Evolutionary conservation across 2,797 vertebrate species (phyloP), one percentile per base, ranked within the genome.

Genomic region (Fistularia commersonii): DNA sequence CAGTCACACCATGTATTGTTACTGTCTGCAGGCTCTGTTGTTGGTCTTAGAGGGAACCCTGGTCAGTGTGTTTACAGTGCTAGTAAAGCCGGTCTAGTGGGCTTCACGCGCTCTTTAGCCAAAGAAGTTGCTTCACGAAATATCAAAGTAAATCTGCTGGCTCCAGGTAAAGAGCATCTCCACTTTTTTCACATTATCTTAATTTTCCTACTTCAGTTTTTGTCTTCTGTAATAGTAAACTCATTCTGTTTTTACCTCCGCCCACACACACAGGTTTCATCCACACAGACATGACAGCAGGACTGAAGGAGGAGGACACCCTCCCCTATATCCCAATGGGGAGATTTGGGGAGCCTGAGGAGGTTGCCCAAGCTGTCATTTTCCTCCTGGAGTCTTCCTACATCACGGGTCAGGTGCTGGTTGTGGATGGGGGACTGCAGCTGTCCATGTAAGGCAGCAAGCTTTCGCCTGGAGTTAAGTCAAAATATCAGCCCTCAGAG

Each of bases 81-180:
- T 83, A 93, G 87, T 70, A 99, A 99, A 86, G 92, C 92, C 13
- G 95, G 93, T 44, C 79, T 99, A 6, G 87, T 95, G 54, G 95
- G 95, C 45, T 97, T 99, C 90, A 97, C 95, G 8, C 89, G 90
- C 23, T 95, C 95, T 14, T 85, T 98, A 61, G 95, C 96, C 54
- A 98, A 95, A 88, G 97, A 99, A 82, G 93, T 98, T 1, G 93
- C 86, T 4, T 92, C 86, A 59, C 93, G 91, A n/a, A 88, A 93
- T 49, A 82, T 99, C 74, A 82, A 92, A 51, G 94, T 98, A 39
- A 99, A 98, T 43, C 86, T 98, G 46, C 84, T 99, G 69, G 93
- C 91, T 82, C 96, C 97, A 87, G 96, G 95, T 99, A 68, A 10
- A 1, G 0, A 1, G 8, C 14, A 1, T 7, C 32, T 44, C 3